These are phyloP conservation scores for Melanocharis versteri DNA, from an alignment of 2,113 vertebrate species.

Conservation along the genomic window DNA sequence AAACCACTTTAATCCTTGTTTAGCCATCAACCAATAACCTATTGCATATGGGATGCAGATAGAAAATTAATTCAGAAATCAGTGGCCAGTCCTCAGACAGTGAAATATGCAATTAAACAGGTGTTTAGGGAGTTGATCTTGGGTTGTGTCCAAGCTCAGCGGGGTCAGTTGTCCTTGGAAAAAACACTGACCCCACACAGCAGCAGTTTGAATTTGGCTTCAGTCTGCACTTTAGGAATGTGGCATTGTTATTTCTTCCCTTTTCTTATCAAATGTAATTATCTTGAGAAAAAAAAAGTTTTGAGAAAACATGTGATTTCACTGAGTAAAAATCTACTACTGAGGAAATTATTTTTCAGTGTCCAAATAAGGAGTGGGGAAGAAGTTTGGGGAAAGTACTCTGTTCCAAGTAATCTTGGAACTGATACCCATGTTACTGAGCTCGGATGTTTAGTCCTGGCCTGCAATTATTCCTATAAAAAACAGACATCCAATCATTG, in stretches of 20 bases:
- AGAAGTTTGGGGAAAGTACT: constrained; percentile 29
- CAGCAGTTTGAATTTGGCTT: constrained; percentile 66
- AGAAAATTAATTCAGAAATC: constrained; percentile 25
- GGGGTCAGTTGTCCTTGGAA: constrained; percentile 25
- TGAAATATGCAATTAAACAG: constrained; percentile 79
- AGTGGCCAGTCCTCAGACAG: neutral
- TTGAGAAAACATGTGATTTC: constrained; percentile 81
- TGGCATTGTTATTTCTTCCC: constrained; percentile 70
- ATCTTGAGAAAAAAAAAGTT: constrained; percentile 61
- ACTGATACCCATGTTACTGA: constrained; percentile 29
- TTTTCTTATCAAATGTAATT: constrained; percentile 81
- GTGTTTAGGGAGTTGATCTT: constrained; percentile 76
- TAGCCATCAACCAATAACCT: neutral
- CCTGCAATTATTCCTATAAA: constrained; percentile 17
- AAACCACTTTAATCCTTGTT: neutral
- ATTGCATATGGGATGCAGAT: constrained; percentile 73
- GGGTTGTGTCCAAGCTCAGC: constrained; percentile 66
- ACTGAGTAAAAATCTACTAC: constrained; percentile 83
- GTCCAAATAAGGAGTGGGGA: constrained; percentile 79
- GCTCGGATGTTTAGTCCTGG: constrained; percentile 50
- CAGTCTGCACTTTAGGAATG: constrained; percentile 65
- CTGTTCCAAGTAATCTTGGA: constrained; percentile 52
- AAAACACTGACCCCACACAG: constrained; percentile 59
- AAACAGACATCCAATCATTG: neutral
- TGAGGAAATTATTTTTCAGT: constrained; percentile 68